A percentile compares a stretch with the other conserved stretches of the same genome.
Evolutionary conservation across 2,113 vertebrate species (phyloP).

Genomic region (Bagarius yarrelli): DNA sequence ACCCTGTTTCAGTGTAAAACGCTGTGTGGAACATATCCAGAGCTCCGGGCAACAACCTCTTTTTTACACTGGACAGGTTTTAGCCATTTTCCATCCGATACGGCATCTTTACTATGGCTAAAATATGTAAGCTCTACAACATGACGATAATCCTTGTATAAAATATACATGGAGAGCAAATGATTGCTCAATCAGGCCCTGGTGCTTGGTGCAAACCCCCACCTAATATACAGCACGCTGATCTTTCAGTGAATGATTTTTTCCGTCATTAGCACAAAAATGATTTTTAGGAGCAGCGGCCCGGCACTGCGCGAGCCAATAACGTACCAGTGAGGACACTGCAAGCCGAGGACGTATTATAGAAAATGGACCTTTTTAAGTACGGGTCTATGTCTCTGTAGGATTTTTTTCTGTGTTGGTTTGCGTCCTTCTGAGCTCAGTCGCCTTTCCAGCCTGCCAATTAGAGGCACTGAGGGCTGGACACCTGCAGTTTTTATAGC

Average conservation of each 20-base stretch:
- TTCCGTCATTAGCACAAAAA: constrained; percentile 27
- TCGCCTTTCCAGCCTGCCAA: constrained; percentile 42
- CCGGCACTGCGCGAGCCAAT: constrained; percentile 26
- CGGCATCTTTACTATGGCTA: neutral
- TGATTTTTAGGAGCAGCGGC: constrained; percentile 42
- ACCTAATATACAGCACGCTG: neutral
- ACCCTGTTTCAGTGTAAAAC: neutral
- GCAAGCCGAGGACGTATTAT: constrained; percentile 10
- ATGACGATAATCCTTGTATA: neutral
- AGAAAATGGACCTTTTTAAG: constrained; percentile 30
- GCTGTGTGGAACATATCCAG: neutral
- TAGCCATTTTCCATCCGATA: no score
- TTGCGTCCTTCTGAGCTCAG: constrained; percentile 17
- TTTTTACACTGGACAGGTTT: no score
- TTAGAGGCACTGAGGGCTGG: constrained; percentile 53
- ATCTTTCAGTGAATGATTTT: neutral
- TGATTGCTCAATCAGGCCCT: constrained; percentile 14
- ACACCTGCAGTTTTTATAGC: constrained; percentile 61
- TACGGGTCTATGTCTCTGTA: constrained; percentile 20
- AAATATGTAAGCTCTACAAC: neutral
- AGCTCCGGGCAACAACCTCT: neutral
- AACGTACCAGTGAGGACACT: constrained; percentile 8
- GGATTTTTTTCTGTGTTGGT: constrained; percentile 11
- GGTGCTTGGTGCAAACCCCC: neutral
- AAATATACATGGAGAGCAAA: constrained; percentile 33